Conservation (phyloP, 64 coral and sea anemone genomes). For the Exaiptasia diaphana region DNA sequence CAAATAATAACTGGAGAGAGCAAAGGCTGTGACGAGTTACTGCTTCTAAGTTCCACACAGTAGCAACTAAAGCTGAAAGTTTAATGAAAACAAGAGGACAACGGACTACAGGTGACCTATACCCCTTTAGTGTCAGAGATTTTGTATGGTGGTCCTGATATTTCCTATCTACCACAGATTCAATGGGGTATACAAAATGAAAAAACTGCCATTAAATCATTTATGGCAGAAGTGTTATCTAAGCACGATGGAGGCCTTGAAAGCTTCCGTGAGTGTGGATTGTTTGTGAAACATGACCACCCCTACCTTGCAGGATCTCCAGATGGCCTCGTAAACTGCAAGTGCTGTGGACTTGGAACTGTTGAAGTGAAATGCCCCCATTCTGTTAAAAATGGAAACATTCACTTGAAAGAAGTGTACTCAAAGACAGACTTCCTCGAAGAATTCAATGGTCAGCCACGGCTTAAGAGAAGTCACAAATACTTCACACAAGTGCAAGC, state of each 20-base stretch:
- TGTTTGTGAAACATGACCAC: constrained; percentile 18
- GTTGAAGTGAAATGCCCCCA: constrained; percentile 46
- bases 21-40: constrained; percentile 48
- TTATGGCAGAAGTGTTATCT: constrained; percentile 18
- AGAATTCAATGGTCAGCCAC: constrained; percentile 25
- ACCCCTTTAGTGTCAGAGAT: constrained; percentile 19
- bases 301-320: constrained; percentile 38
- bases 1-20: not conserved
- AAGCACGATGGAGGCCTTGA: constrained; percentile 12
- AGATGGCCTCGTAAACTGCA: constrained; percentile 32
- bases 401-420: not conserved
- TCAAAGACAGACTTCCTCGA: not conserved
- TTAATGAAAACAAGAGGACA: constrained; percentile 44
- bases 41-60: constrained; percentile 54
- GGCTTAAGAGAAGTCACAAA: constrained; percentile 14
- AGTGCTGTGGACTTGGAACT: constrained; percentile 20
- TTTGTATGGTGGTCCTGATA: constrained; percentile 6
- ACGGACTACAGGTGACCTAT: constrained; percentile 30
- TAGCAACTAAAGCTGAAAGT: constrained; percentile 53
- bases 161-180: constrained; percentile 37
- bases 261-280: constrained; percentile 36
- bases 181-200: constrained; percentile 44
- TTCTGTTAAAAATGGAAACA: constrained; percentile 34
- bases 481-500: constrained; percentile 50
- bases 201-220: constrained; percentile 34